These are phyloP conservation scores for Coregonus ussuriensis DNA, from an alignment of 2,797 vertebrate genomes.

Conservation along the genomic window DNA sequence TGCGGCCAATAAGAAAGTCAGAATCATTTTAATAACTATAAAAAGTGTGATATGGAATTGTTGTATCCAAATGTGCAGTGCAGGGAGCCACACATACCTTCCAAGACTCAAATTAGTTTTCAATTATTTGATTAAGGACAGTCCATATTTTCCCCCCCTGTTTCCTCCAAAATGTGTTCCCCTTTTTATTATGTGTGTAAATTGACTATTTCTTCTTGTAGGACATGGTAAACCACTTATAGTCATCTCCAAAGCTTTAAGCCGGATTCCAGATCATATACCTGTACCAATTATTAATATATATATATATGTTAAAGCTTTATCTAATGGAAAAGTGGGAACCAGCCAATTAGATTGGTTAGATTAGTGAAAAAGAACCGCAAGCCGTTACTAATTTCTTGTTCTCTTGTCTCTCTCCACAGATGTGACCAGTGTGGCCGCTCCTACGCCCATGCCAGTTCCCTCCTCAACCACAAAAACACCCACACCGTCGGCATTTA, in stretches of 20 bases:
- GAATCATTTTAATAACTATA: constrained; percentile 5
- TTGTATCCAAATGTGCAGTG: constrained; percentile 63
- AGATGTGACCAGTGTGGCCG: constrained; percentile 87
- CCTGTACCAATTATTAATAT: constrained; percentile 70
- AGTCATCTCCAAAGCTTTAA: constrained; percentile 55
- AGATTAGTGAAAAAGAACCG: constrained; percentile 76
- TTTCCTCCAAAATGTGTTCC: constrained; percentile 32
- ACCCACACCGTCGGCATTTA: constrained; percentile 87
- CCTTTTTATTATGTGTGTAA: constrained; percentile 32
- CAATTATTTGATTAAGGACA: constrained; percentile 26
- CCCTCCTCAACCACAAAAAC: constrained; percentile 86
- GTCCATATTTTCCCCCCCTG: constrained; percentile 27
- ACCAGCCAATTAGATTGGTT: constrained; percentile 71
- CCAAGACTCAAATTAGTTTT: constrained; percentile 34
- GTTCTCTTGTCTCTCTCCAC: constrained; percentile 70
- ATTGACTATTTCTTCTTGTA: constrained; percentile 15
- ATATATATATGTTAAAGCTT: not conserved
- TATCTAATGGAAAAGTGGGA: constrained; percentile 52
- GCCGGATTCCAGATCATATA: constrained; percentile 87
- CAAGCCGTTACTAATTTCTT: constrained; percentile 42
- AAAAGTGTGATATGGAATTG: constrained; percentile 21
- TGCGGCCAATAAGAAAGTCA: not conserved
- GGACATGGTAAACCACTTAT: constrained; percentile 62
- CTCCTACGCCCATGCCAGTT: constrained; percentile 87
- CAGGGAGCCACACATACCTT: constrained; percentile 68